Conservation (phyloP, 1,140 invertebrate genomes). For the Camponotus pennsylvanicus region DNA sequence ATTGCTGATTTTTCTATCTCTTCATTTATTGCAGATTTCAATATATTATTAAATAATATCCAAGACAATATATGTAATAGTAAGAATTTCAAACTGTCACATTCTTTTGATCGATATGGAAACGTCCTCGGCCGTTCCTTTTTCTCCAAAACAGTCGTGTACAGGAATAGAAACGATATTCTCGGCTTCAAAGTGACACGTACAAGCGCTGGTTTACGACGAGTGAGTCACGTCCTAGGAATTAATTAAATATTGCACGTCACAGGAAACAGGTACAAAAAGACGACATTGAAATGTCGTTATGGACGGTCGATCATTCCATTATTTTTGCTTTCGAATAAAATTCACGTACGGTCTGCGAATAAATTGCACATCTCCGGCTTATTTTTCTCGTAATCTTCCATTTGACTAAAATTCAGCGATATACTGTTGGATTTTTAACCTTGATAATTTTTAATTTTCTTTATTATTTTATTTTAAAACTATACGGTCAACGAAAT, state of each 20-base stretch:
- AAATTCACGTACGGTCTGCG: slow-evolving; percentile 46
- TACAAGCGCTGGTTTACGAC: slow-evolving; percentile 52
- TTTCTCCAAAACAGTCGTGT: slow-evolving; percentile 41
- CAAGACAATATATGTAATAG: neutral
- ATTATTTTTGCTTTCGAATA: slow-evolving; percentile 41
- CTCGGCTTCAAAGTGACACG: neutral
- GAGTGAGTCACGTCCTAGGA: slow-evolving; percentile 67
- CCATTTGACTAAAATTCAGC: neutral
- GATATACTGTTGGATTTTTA: neutral
- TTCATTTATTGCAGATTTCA: neutral
- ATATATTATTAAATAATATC: too few species aligned
- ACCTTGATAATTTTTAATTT: neutral
- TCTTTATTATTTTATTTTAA: neutral
- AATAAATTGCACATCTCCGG: slow-evolving; percentile 6
- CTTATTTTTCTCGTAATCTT: neutral
- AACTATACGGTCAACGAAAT: neutral
- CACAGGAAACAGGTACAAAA: slow-evolving; percentile 62
- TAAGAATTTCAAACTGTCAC: neutral
- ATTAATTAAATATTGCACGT: slow-evolving; percentile 68
- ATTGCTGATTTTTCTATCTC: too few species aligned
- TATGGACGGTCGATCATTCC: slow-evolving; percentile 21
- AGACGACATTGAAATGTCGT: slow-evolving; percentile 61
- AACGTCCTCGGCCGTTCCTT: slow-evolving; percentile 11
- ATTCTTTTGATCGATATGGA: slow-evolving; percentile 3
- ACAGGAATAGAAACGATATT: slow-evolving; percentile 48